phyloP scores from a whole-genome alignment of 2,797 vertebrate genomes.

The Paratrypauchen microcephalus region DNA sequence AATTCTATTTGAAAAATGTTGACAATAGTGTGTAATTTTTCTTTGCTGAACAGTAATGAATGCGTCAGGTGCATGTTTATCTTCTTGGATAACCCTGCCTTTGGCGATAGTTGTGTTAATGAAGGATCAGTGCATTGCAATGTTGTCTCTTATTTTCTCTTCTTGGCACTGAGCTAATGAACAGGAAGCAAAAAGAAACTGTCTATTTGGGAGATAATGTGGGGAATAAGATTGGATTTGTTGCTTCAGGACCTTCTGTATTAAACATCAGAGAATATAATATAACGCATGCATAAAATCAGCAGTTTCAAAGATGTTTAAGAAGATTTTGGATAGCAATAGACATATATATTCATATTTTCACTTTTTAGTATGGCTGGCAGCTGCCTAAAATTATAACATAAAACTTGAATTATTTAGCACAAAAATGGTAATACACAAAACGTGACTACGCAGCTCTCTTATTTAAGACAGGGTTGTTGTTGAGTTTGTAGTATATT shows the following conservation, averaged over 20 bases:
- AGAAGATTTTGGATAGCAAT: no score
- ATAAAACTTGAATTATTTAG: no score
- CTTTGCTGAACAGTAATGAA: background rate
- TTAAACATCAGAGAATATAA: slow-evolving; percentile 7
- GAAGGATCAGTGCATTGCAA: background rate
- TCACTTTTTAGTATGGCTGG: no score
- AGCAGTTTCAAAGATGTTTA: no score
- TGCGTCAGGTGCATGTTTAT: background rate
- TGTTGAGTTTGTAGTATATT: no score
- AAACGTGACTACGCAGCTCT: no score
- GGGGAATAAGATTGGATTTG: slow-evolving; percentile 14
- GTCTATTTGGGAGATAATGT: slow-evolving; percentile 7
- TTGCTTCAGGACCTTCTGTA: slow-evolving; percentile 3
- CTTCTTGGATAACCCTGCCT: background rate
- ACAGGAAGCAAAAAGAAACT: background rate
- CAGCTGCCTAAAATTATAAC: no score
- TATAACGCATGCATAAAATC: no score
- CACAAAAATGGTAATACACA: no score
- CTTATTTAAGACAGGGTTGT: no score
- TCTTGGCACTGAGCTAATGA: background rate
- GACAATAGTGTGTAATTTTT: background rate
- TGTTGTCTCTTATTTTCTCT: background rate
- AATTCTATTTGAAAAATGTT: no score
- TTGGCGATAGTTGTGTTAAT: background rate
- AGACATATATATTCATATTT: no score